phyloP scores from a whole-genome alignment of 2,113 vertebrate species.

The Ptyas mucosa region DNA sequence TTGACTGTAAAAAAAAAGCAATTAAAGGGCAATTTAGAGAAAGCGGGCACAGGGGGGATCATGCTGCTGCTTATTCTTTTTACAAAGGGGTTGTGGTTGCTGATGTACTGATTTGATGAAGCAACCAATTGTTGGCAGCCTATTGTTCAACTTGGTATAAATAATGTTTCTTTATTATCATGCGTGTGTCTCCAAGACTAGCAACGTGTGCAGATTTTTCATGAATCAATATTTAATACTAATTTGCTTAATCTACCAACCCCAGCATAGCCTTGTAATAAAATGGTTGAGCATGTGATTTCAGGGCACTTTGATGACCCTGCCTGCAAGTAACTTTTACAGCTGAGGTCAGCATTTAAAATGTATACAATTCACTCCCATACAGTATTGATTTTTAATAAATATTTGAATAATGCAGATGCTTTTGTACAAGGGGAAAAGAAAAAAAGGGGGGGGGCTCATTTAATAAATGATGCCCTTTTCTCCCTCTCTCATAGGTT shows the following conservation, averaged over 20 bases:
- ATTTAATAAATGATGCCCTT: background rate
- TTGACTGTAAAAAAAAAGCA: constrained; percentile 13
- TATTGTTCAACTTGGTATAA: background rate
- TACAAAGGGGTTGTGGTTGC: background rate
- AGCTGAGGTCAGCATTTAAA: background rate
- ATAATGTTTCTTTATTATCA: constrained; percentile 2
- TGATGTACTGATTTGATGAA: constrained; percentile 4
- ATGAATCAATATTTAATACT: background rate
- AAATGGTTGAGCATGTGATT: background rate
- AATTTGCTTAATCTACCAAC: background rate
- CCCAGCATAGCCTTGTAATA: background rate
- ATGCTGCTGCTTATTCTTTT: background rate
- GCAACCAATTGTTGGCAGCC: background rate
- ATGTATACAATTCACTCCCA: background rate
- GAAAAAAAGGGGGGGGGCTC: background rate
- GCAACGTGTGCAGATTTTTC: background rate
- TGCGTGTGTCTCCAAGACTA: background rate
- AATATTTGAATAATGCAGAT: background rate
- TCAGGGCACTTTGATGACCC: background rate
- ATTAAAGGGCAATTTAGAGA: constrained; percentile 16
- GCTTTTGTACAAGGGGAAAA: background rate
- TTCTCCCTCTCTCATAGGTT: background rate
- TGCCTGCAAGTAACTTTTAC: background rate
- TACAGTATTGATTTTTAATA: background rate
- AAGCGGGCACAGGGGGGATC: background rate